Base-by-base conservation (phyloP, 1,140 invertebrate species). In the Metaphire vulgaris region DNA sequence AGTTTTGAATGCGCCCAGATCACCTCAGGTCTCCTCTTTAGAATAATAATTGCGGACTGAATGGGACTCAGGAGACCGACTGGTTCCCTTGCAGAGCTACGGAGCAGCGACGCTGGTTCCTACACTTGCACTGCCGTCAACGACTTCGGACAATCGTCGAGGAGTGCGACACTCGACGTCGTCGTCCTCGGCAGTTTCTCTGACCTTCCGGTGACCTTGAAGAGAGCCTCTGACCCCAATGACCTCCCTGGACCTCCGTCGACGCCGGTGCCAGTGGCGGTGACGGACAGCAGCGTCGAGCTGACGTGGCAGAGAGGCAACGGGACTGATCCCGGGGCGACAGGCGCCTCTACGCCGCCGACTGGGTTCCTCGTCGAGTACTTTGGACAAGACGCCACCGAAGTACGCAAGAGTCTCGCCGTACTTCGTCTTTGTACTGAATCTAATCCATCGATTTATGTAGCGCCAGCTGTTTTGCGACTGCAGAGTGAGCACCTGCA, bases 321-420 rank as follows among this genome's bases (percentile, higher is more conserved):
- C 0, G 80, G 89, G 88, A 85, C 84, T 87, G 91, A 88, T 89
- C 91, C 79, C 79, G 92, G 93, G 28, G 85, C 84, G 87, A 91
- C 88, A 89, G 91, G 79, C 79, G 92, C 93, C 26, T 91, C 91
- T 0, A 93, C 92, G 0, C 91, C 91, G 0, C 85, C 95, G 41
- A 86, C 87, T 79, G 91, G 91, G 6, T 96, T 94, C 84, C 92
- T 91, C 21, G 89, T 96, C 6, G 93, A 96, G 84, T 93, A 93
- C 81, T 95, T 92, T 85, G 94, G 93, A 70, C 81, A 81, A 34
- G 81, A 84, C 66, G 83, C 80, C 0, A 78, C 81, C 70, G 80
- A 84, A 80, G 41, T 56, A 56, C 21, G 41, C n/a, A n/a, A n/a
- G n/a, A n/a, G n/a, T n/a, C n/a, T n/a, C n/a, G n/a, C n/a, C n/a